Evolutionary conservation across 1,140 invertebrate genomes (phyloP).

Genomic region (Neotoxoptera formosana): DNA sequence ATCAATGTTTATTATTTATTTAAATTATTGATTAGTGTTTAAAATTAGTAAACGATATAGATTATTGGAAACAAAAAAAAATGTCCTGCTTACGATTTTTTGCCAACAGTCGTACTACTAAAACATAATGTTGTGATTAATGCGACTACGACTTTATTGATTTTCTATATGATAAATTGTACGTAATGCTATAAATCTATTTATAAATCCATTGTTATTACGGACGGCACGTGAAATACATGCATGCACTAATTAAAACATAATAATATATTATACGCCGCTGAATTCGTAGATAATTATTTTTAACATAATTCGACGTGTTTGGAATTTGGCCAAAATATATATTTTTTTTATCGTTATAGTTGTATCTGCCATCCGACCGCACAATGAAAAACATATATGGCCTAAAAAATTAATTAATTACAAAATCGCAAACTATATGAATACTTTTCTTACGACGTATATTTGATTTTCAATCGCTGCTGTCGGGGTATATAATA

Average conservation of each 20-base stretch:
- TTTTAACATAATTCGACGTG: background rate
- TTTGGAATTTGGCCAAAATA: background rate
- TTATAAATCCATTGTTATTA: background rate
- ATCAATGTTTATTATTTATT: no score
- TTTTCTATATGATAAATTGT: background rate
- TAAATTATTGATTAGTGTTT: no score
- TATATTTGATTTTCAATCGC: background rate
- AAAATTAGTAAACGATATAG: no score
- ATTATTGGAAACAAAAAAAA: no score
- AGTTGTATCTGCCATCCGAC: background rate
- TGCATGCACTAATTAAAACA: background rate
- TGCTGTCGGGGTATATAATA: background rate
- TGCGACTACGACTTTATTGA: background rate
- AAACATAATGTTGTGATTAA: background rate
- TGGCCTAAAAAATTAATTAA: background rate
- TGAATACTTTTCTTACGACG: background rate
- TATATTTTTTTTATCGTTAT: background rate
- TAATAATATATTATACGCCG: background rate
- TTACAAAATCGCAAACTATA: background rate
- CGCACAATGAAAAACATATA: background rate
- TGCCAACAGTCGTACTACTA: background rate
- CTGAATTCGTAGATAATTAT: background rate
- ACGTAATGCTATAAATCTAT: background rate
- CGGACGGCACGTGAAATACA: background rate
- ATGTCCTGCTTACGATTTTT: no score